These are phyloP conservation scores for Stictocephala bisonia DNA, from an alignment of 2,888 invertebrate species.

Conservation along the genomic window DNA sequence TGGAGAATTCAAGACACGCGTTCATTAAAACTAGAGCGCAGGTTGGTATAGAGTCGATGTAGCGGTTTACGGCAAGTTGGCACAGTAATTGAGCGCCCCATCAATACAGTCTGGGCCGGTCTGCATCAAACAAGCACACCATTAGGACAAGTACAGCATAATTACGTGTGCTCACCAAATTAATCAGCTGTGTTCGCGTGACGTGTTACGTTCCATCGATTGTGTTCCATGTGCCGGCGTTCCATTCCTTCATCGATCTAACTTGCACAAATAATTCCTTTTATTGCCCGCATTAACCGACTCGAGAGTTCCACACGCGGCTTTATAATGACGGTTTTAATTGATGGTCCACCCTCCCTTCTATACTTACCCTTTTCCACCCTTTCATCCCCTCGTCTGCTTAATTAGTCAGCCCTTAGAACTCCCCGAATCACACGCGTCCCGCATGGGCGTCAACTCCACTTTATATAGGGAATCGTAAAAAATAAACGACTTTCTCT, in stretches of 20 bases:
- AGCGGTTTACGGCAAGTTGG: constrained; percentile 34
- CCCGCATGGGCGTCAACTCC: constrained; percentile 16
- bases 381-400: too few relatives aligned
- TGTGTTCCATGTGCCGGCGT: too few relatives aligned
- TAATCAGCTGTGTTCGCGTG: constrained; percentile 40
- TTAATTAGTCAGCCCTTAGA: constrained; percentile 31
- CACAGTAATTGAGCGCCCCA: constrained; percentile 35
- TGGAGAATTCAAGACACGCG: too few relatives aligned
- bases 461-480: too few relatives aligned
- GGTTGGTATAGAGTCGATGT: constrained; percentile 33
- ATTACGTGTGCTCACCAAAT: constrained; percentile 31
- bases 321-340: constrained; percentile 15
- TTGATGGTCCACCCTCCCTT: background rate
- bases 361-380: too few relatives aligned
- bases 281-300: constrained; percentile 12
- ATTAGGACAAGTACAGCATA: constrained; percentile 8
- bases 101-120: constrained; percentile 22
- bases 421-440: constrained; percentile 17
- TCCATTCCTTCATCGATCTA: constrained; percentile 1
- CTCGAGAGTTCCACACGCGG: background rate
- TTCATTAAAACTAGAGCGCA: constrained; percentile 27
- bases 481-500: too few relatives aligned
- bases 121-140: constrained; percentile 27
- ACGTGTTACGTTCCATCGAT: too few relatives aligned
- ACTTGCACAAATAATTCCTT: constrained; percentile 11